phyloP scores from a whole-genome alignment of 2,888 invertebrate genomes.

The Graphium colonna region DNA sequence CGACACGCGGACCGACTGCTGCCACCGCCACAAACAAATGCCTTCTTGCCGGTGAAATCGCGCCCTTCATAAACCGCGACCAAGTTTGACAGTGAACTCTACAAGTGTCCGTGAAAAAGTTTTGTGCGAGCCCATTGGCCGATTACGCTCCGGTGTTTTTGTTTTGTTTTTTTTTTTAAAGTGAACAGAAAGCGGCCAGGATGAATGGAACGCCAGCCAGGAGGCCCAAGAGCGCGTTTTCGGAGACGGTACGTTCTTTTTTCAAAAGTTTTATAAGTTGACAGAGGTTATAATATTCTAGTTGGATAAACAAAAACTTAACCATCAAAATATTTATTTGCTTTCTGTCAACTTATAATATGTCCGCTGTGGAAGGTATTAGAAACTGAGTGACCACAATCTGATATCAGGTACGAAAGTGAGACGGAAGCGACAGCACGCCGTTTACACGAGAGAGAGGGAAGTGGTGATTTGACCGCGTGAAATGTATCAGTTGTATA shows the following conservation, averaged over 20 bases:
- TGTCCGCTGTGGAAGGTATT: neutral
- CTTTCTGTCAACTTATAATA: neutral
- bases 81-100: constrained; percentile 60
- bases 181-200: constrained; percentile 42
- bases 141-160: constrained; percentile 37
- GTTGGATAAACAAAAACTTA: too few species aligned
- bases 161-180: constrained; percentile 46
- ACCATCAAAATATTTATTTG: neutral
- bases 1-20: too few species aligned
- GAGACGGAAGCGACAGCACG: constrained; percentile 14
- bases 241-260: constrained; percentile 63
- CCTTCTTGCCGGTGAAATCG: constrained; percentile 30
- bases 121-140: constrained; percentile 57
- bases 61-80: constrained; percentile 38
- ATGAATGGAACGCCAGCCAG: constrained; percentile 75
- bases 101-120: constrained; percentile 74
- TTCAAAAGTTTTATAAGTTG: neutral
- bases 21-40: constrained; percentile 26
- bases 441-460: constrained; percentile 28
- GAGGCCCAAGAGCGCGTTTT: constrained; percentile 72
- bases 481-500: constrained; percentile 33
- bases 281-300: too few species aligned
- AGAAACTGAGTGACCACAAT: constrained; percentile 12
- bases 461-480: constrained; percentile 35
- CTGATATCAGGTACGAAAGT: constrained; percentile 13